Base-by-base conservation (phyloP, 1,140 invertebrate genomes). In the Bombyx mandarina region DNA sequence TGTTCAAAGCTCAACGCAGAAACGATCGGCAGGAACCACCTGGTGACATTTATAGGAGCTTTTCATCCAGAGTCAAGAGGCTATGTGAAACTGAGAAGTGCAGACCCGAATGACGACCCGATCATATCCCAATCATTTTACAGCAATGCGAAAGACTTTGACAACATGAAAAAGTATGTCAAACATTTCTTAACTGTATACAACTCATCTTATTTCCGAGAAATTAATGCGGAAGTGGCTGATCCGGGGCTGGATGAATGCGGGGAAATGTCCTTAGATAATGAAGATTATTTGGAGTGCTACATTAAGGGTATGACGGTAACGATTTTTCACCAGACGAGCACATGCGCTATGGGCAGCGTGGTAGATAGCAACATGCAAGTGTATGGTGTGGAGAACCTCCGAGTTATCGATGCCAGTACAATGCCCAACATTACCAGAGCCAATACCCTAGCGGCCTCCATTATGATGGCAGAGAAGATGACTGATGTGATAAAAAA, bases 401-500 rank as follows among this genome's bases (percentile, higher is more conserved):
- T 58, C 6, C 35, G 56, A n/a, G 50, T 52, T 1, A 45, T 58
- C 0, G 56, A 58, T 52, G 18, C 57, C 7, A 58, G 57, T 58
- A 45, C 22, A 7, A 47, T 58, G 50, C 57, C 57, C 0, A 47
- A 12, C 10, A 58, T 58, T 2, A 52, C 57, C 22, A 52, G 26
- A 22, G 57, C 43, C 3, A 46, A 46, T 10, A 18, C 50, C 1
- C 47, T 47, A 52, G 57, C 57, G 5, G 45, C 51, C 45, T 10
- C 42, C 48, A 58, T 58, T 8, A 53, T 53, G 51, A 12, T 53
- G 2, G 57, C 57, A 22, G 57, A 58, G 42, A 58, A 54, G 47
- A 52, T 46, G 35, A 42, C 51, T 8, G 57, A 58, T 42, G 45
- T 53, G 3, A 54, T 58, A 42, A 54, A 65, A 58, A 61, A n/a